Evolutionary conservation across 2,888 invertebrate genomes (phyloP).

Genomic region (Mythimna pallens): DNA sequence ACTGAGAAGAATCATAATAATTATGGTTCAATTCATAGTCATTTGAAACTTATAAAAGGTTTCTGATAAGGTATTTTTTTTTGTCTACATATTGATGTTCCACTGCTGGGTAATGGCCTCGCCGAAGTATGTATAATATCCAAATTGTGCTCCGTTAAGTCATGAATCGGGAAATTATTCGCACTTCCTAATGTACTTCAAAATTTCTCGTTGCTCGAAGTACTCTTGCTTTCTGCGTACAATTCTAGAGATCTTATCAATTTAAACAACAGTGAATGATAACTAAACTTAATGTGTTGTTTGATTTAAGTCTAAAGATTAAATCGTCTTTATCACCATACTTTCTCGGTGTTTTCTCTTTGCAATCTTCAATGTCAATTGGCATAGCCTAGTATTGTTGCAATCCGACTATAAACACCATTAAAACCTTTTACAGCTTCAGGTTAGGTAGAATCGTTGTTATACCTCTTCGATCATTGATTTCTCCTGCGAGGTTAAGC

Average conservation of each 20-base stretch:
- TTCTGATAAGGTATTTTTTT: no score
- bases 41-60: no score
- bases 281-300: conserved; percentile 11
- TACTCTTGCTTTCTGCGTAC: conserved; percentile 9
- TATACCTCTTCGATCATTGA: conserved; percentile 15
- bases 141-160: neutral
- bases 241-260: conserved; percentile 37
- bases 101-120: no score
- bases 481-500: neutral
- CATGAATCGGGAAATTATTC: neutral
- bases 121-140: no score
- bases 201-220: neutral
- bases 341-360: conserved; percentile 16
- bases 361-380: conserved; percentile 18
- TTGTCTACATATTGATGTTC: no score
- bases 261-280: conserved; percentile 15
- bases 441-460: neutral
- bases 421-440: neutral
- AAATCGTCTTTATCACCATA: neutral
- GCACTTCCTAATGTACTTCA: neutral
- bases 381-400: neutral
- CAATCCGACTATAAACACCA: conserved; percentile 10
- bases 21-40: neutral
- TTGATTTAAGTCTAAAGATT: conserved; percentile 18
- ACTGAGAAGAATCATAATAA: neutral